phyloP scores from a whole-genome alignment of 2,797 vertebrate species.

The Oreochromis grahami region DNA sequence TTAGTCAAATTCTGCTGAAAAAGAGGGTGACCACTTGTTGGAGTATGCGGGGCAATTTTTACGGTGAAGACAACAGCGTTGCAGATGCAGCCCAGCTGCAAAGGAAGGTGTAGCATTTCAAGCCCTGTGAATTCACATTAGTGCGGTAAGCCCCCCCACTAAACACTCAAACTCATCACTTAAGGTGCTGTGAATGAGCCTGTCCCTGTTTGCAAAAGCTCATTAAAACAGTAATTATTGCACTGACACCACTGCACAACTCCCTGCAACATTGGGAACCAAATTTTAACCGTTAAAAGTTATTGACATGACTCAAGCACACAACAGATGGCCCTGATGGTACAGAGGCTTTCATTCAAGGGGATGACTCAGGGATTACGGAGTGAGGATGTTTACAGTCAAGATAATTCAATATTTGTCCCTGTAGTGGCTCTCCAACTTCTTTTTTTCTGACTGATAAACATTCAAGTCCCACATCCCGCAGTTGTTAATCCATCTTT shows the following conservation, averaged over 20 bases:
- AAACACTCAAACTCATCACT: slow-evolving; percentile 65
- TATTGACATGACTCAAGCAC: slow-evolving; percentile 26
- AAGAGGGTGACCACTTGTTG: slow-evolving; percentile 18
- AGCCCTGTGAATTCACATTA: slow-evolving; percentile 79
- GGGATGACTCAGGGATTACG: not conserved
- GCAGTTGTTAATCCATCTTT: not conserved
- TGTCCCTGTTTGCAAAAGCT: slow-evolving; percentile 56
- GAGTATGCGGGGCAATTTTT: slow-evolving; percentile 71
- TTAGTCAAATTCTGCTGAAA: slow-evolving; percentile 67
- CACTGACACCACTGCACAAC: slow-evolving; percentile 66
- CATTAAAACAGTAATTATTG: slow-evolving; percentile 78
- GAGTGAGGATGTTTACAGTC: not conserved
- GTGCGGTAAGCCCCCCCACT: slow-evolving; percentile 66
- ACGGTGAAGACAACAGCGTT: slow-evolving; percentile 84
- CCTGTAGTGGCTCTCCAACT: not conserved
- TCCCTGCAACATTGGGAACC: slow-evolving; percentile 10
- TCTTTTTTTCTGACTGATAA: rapidly evolving
- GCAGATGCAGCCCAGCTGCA: slow-evolving; percentile 95
- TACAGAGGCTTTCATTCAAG: not conserved
- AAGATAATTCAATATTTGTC: not conserved
- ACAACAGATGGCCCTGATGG: slow-evolving; percentile 39
- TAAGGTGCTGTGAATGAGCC: slow-evolving; percentile 62
- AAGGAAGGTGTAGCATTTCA: slow-evolving; percentile 88
- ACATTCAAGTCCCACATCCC: not conserved
- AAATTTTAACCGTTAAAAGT: slow-evolving; percentile 62